Evolutionary conservation across 2,888 invertebrate genomes (phyloP), one percentile per base, ranked within the genome.

Genomic region (Platycnemis pennipes): DNA sequence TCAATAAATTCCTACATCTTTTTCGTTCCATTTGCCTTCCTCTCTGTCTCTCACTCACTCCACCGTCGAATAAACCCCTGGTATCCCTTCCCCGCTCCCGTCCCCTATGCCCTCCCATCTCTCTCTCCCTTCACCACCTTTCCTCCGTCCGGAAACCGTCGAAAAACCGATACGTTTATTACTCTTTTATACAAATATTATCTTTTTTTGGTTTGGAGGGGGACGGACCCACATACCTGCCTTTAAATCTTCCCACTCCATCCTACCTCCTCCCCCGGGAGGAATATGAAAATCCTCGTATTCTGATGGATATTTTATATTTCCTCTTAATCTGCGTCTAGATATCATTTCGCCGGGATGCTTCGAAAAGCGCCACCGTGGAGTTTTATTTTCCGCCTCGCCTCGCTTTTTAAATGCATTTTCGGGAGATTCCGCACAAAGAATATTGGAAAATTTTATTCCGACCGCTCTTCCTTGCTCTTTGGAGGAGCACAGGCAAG

Each of bases 141-240:
- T 26, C 88, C 88, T 44, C 91, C 69, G 13, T 44, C 77, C 77
- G 77, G 77, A 77, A 91, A 91, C 63, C 91, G 63, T 22, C 46
- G 87, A 87, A 46, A 63, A 91, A 91, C 91, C 91, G 69, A 91
- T 91, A 91, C 91, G n/a, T 91, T 91, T 91, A 91, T 91, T 63
- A 63, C 63, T 63, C 63, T 91, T 91, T 37, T 77, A 77, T 77
- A 77, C 16, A 77, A 77, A 77, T 77, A 77, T 77, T 77, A 77
- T 77, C 77, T 37, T 77, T 63, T 63, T 63, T 63, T 63, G 7
- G 26, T 1, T 5, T 63, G 63, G 63, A 63, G 7, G 53, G 16
- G 8, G 1, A 11, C 53, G 63, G 22, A 26, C 19, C 26, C n/a
- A 77, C 77, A 37, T 77, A 26, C 77, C 77, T 77, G 37, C 77